A percentile compares a stretch with the other conserved stretches of the same genome.
phyloP scores from a whole-genome alignment of 2,888 invertebrate species.

The Rambutsinella grinnellia region DNA sequence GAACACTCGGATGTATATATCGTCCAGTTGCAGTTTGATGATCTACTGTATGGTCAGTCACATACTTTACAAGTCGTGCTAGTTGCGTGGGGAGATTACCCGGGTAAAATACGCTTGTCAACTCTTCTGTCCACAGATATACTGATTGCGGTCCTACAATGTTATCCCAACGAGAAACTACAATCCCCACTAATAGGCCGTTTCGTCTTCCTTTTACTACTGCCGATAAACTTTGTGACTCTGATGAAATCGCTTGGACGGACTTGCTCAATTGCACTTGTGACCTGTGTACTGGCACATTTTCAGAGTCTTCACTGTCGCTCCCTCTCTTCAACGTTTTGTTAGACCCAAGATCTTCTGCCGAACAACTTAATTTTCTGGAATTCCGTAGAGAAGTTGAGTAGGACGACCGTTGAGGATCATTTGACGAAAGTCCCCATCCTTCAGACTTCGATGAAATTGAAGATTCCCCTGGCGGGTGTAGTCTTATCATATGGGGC shows the following conservation, averaged over 20 bases:
- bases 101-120: constrained; percentile 63
- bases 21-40: constrained; percentile 63
- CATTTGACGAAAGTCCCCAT: constrained; percentile 15
- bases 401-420: constrained; percentile 38
- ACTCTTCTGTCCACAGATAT: constrained; percentile 65
- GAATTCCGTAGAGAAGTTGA: constrained; percentile 33
- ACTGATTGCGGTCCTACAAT: constrained; percentile 65
- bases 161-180: constrained; percentile 65
- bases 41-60: constrained; percentile 66
- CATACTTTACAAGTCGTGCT: constrained; percentile 63
- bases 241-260: background rate
- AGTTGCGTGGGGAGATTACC: constrained; percentile 47
- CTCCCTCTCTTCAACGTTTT: background rate
- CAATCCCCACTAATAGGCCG: constrained; percentile 58
- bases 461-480: background rate
- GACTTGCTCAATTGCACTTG: background rate
- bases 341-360: background rate
- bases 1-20: constrained; percentile 54
- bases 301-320: background rate
- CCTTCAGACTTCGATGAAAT: background rate
- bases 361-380: background rate
- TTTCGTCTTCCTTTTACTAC: constrained; percentile 34
- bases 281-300: background rate
- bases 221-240: constrained; percentile 22
- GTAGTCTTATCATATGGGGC: constrained; percentile 58